Evolutionary conservation across 2,113 vertebrate species (phyloP), one percentile per base, ranked within the genome.

Genomic region (Zosterops hypoxanthus): DNA sequence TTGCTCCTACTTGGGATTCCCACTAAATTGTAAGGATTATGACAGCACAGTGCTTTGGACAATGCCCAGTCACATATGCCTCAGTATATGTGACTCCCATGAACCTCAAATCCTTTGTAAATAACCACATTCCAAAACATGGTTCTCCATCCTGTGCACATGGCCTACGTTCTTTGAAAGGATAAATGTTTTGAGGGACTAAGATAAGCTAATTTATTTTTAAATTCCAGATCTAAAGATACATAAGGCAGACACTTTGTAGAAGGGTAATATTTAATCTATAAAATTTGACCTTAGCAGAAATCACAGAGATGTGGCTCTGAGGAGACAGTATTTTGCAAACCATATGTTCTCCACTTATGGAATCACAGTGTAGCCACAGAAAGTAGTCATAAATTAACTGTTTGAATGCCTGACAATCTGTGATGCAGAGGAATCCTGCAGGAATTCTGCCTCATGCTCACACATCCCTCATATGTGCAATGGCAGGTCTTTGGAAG

Each of bases 161-260:
- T 25, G 41, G 34, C 44, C 56, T 52, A 68, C 18, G 24, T 49
- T 86, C n/a, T 69, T 91, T 82, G 41, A 73, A 94, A 69, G 68
- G 68, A 93, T 73, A 86, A 90, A 91, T 64, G 50, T 85, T 90
- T 63, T 70, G 44, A 77, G 29, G 56, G 34, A 66, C 60, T 52
- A 86, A 78, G 36, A 31, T 57, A 88, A 94, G n/a, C 31, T 0
- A 8, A 90, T 95, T 93, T 94, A 61, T 90, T 88, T 92, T 86
- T 68, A 84, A 88, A 75, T 90, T 78, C 52, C 56, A 78, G 31
- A 82, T 92, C 72, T 92, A 82, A 78, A 83, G 92, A 71, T 52
- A 21, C 18, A 56, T 66, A 81, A 88, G 18, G 72, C 57, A 89
- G 91, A 82, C 18, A 44, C 25, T 96, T 88, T 88, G 82, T 63